Evolutionary conservation across 2,797 vertebrate species (phyloP).

Genomic region (Odontamblyopus rebecca): DNA sequence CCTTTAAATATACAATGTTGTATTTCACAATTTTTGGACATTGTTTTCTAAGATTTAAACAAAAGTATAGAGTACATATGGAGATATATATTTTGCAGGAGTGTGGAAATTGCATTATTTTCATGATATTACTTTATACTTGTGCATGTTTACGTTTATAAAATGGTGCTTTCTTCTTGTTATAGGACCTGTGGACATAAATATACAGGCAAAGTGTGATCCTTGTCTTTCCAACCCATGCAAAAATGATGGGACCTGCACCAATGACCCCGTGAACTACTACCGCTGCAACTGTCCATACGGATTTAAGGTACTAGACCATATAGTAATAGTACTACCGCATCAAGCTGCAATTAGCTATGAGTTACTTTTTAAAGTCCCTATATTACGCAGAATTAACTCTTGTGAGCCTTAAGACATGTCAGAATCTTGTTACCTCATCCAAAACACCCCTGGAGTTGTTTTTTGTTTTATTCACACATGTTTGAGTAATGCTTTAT

Average conservation of each 20-base stretch:
- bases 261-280: constrained; percentile 92
- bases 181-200: constrained; percentile 90
- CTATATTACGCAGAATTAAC: too few relatives aligned
- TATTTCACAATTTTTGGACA: neutral
- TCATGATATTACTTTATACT: neutral
- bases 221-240: constrained; percentile 95
- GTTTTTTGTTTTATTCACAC: too few relatives aligned
- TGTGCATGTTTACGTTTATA: constrained; percentile 21
- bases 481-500: too few relatives aligned
- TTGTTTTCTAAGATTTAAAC: neutral
- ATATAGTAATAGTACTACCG: neutral
- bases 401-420: too few relatives aligned
- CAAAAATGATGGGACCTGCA: constrained; percentile 94
- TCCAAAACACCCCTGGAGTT: too few relatives aligned
- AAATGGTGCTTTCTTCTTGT: constrained; percentile 48
- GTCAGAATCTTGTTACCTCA: too few relatives aligned
- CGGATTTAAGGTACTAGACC: constrained; percentile 87
- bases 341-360: neutral
- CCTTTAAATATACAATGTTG: neutral
- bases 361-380: too few relatives aligned
- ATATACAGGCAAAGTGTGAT: constrained; percentile 92
- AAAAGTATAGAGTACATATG: neutral
- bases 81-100: constrained; percentile 24
- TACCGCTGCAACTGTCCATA: constrained; percentile 95
- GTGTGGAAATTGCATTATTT: constrained; percentile 32